Percentiles rank a stretch among this genome's conserved stretches.
phyloP scores from a whole-genome alignment of 2,113 vertebrate species.

The Megaceryle torquata region DNA sequence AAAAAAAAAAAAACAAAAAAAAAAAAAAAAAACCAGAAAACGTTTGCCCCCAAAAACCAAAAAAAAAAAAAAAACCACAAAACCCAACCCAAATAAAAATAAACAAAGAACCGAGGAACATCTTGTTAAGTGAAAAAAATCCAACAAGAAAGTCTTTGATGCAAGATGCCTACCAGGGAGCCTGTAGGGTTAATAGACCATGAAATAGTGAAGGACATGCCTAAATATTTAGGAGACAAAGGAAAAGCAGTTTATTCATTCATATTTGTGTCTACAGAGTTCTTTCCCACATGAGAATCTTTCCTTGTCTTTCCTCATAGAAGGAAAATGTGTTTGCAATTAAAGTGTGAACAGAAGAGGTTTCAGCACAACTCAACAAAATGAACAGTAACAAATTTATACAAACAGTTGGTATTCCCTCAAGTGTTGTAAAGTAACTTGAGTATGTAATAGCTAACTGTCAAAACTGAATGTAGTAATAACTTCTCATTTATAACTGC shows the following conservation, averaged over 20 bases:
- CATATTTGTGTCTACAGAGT: not conserved
- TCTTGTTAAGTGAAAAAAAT: not conserved
- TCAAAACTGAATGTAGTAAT: not conserved
- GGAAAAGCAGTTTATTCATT: not conserved
- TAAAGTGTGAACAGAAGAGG: not conserved
- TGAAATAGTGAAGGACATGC: not conserved
- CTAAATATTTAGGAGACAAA: not conserved
- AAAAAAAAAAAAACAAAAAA: too few relatives aligned
- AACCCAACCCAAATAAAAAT: not conserved
- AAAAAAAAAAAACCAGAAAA: not conserved
- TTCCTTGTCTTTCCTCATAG: not conserved
- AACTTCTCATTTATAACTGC: not conserved
- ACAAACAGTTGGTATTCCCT: not conserved
- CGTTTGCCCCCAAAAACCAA: too few relatives aligned
- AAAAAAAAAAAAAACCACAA: too few relatives aligned
- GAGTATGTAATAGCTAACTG: not conserved
- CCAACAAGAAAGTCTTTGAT: not conserved
- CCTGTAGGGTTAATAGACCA: not conserved
- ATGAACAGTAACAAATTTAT: not conserved
- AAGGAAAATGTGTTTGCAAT: not conserved
- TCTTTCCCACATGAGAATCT: not conserved
- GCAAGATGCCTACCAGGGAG: not conserved
- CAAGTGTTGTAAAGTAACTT: not conserved
- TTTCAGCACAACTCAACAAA: not conserved
- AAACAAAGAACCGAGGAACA: not conserved